Evolutionary conservation across 1,140 invertebrate genomes (phyloP), one percentile per base, ranked within the genome.

Genomic region (Acromyrmex heyeri): DNA sequence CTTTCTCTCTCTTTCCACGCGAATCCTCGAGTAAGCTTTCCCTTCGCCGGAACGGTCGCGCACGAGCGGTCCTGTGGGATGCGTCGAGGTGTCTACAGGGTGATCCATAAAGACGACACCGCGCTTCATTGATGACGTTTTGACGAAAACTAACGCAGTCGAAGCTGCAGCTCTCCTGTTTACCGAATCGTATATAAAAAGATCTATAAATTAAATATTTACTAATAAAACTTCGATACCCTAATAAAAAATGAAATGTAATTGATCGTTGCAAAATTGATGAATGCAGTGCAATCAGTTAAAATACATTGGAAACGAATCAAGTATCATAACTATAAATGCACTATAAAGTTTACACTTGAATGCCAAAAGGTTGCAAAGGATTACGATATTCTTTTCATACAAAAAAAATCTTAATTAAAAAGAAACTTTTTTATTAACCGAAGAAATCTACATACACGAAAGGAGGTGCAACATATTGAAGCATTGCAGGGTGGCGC

Each of bases 61-160:
- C 72, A 55, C 79, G 67, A 55, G 55, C 69, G 55, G 67, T 64
- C 76, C 72, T 75, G 61, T 61, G 62, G 70, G 82, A 78, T 67
- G 24, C 67, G 55, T 67, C 21, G 38, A 44, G 61, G 62, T 88
- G 64, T 76, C 89, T 88, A 85, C 70, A 62, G 85, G 87, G 85
- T 88, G 89, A 91, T 91, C 73, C 85, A 85, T 82, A 88, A 91
- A 90, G 79, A 87, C 89, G 73, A 91, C 73, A 88, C 69, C 44
- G 73, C 78, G 75, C 69, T 78, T 88, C 86, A 59, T 90, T 90
- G 90, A 81, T 65, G n/a, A 64, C 48, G 50, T 10, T 44, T 48
- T 70, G 50, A n/a, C 16, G 24, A n/a, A 30, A 77, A 21, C 16
- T 77, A 27, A 18, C 8, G 6, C n/a, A n/a, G 2, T 38, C 38